Conservation (phyloP, 2,113 vertebrate genomes). For the Heptranchias perlo region DNA sequence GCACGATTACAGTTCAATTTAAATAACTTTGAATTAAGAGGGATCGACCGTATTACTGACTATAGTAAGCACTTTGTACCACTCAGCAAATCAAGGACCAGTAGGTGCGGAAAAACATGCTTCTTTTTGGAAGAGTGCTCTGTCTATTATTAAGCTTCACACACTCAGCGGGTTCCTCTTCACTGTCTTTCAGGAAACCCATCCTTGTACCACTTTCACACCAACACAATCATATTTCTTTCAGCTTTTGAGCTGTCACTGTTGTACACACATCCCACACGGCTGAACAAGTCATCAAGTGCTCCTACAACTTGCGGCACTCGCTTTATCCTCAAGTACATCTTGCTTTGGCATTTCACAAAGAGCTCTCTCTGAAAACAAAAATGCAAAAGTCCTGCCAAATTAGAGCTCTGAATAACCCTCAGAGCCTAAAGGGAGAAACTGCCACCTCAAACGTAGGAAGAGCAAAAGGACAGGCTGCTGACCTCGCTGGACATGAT, state of each 20-base stretch:
- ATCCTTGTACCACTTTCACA: background rate
- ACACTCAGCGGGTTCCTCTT: background rate
- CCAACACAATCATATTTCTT: background rate
- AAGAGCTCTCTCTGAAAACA: background rate
- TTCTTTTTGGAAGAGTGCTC: background rate
- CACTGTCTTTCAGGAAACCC: background rate
- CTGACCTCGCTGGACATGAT: too few relatives aligned
- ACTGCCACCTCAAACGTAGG: background rate
- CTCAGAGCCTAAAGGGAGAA: background rate
- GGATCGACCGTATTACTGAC: background rate
- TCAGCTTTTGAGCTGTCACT: background rate
- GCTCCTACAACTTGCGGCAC: background rate
- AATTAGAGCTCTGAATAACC: background rate
- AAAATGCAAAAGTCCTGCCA: background rate
- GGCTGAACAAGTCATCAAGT: background rate
- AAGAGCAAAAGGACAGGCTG: background rate
- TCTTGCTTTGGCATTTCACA: conserved; percentile 15
- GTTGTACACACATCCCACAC: background rate
- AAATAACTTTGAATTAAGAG: background rate
- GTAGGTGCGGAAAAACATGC: background rate
- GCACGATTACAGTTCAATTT: background rate
- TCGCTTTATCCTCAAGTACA: background rate
- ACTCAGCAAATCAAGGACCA: background rate
- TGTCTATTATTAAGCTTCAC: background rate
- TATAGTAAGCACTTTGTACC: background rate